These are phyloP conservation scores for Orthonevra nobilis DNA, from an alignment of 2,888 invertebrate species.

Conservation along the genomic window DNA sequence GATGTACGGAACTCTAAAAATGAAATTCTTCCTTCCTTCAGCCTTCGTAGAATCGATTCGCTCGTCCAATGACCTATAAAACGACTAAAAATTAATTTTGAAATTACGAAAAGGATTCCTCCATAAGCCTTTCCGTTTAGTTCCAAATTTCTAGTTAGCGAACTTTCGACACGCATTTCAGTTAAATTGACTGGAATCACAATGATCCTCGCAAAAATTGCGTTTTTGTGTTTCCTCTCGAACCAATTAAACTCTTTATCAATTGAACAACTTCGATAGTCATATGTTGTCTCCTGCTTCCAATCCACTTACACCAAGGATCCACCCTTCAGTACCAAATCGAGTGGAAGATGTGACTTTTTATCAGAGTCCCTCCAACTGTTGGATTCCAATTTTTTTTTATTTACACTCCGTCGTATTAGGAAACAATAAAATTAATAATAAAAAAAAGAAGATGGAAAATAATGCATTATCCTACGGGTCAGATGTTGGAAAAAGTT, in stretches of 20 bases:
- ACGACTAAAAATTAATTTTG: too few relatives aligned
- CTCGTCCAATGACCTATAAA: too few relatives aligned
- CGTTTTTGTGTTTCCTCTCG: background rate
- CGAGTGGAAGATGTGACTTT: slow-evolving; percentile 64
- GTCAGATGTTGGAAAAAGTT: slow-evolving; percentile 22
- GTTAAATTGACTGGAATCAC: slow-evolving; percentile 57
- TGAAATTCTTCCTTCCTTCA: too few relatives aligned
- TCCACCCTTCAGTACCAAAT: slow-evolving; percentile 43
- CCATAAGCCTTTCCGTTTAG: too few relatives aligned
- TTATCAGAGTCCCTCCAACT: background rate
- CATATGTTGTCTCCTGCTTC: slow-evolving; percentile 1
- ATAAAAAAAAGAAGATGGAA: slow-evolving; percentile 44
- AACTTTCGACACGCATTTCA: background rate
- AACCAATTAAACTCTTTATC: slow-evolving; percentile 66
- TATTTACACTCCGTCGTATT: slow-evolving; percentile 14
- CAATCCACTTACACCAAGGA: slow-evolving; percentile 12
- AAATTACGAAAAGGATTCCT: too few relatives aligned
- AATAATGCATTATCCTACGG: slow-evolving; percentile 50
- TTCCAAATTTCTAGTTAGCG: too few relatives aligned
- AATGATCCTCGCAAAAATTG: background rate
- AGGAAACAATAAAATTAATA: slow-evolving; percentile 64
- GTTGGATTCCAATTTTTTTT: background rate
- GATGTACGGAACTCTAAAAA: too few relatives aligned
- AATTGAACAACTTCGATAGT: slow-evolving; percentile 1
- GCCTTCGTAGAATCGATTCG: too few relatives aligned